Base-by-base conservation (phyloP, 2,113 vertebrate species). In the Daubentonia madagascariensis region DNA sequence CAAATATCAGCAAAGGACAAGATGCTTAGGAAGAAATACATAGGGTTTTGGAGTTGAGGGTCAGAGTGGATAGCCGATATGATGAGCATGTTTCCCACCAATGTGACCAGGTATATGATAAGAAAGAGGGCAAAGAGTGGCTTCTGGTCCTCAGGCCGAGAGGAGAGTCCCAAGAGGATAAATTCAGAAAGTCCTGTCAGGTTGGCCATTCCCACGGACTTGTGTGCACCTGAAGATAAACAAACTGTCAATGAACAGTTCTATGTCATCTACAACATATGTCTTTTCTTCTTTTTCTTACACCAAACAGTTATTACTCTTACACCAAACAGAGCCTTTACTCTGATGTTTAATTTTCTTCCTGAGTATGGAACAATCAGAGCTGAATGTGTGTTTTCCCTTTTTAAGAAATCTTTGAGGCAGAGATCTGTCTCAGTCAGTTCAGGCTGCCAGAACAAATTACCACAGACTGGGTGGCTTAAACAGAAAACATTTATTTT, bases 21-120 rank as follows among this genome's bases (percentile, higher is more conserved):
- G 75, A 94, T 65, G 37, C 97, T 94, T 18, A 98, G 97, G 68
- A 98, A 97, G 73, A 98, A 98, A 87, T 98, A 98, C 98, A 98
- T 98, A 20, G 98, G 98, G 4, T 83, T 98, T 87, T 98, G 97
- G 65, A 98, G 97, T 48, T 17, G 94, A 37, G 61, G 20, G 57
- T 98, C 85, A 22, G 76, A 86, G 18, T 6, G 12, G 68, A 97
- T 96, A 75, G 93, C 61, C 20, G 92, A 43, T 11, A 98, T 93
- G 83, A 98, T 96, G 70, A 97, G 67, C 10, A 93, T 22, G 45
- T 98, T 98, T 35, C 98, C 98, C 45, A 73, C 28, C 23, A 98
- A 1, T 12, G 97, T 97, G 83, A 96, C 50, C 48, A 98, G 50
- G 48, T 98, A 98, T 32, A 97, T 79, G 54, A 94, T 12, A 37